Conservation (phyloP, 2,113 vertebrate species). For the Vulpes lagopus region DNA sequence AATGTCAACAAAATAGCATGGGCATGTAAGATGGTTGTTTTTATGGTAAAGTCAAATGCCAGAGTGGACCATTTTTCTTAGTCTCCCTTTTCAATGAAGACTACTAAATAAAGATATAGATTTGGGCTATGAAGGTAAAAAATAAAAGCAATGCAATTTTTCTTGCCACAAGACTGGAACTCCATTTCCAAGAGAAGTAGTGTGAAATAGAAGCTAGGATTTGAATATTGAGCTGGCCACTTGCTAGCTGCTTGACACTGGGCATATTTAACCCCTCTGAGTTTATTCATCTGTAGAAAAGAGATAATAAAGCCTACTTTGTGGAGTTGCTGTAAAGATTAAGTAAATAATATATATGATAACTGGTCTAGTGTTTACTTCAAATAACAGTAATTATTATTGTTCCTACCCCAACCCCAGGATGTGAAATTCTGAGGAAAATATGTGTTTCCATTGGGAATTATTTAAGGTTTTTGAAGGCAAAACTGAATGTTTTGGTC, state of each 20-base stretch:
- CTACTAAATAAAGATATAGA: slow-evolving; percentile 18
- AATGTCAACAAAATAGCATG: neutral
- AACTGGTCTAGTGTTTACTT: neutral
- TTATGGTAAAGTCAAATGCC: neutral
- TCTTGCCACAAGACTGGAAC: neutral
- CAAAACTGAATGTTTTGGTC: slow-evolving; percentile 38
- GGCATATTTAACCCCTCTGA: neutral
- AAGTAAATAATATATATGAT: slow-evolving; percentile 27
- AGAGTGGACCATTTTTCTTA: neutral
- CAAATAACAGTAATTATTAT: slow-evolving; percentile 1
- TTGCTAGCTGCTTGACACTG: neutral
- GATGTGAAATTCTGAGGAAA: neutral
- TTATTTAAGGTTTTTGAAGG: slow-evolving; percentile 38
- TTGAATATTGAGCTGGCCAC: neutral
- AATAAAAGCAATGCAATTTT: slow-evolving; percentile 24
- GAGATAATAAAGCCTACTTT: neutral
- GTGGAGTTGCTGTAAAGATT: slow-evolving; percentile 26
- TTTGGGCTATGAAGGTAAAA: neutral
- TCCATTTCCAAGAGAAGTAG: neutral
- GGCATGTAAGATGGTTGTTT: neutral
- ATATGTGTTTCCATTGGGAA: neutral
- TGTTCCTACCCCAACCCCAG: neutral
- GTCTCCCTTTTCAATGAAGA: neutral
- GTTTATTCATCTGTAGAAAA: neutral
- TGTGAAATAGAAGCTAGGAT: neutral